Evolutionary conservation across 2,797 vertebrate species (phyloP).

Genomic region (Chelonia mydas): DNA sequence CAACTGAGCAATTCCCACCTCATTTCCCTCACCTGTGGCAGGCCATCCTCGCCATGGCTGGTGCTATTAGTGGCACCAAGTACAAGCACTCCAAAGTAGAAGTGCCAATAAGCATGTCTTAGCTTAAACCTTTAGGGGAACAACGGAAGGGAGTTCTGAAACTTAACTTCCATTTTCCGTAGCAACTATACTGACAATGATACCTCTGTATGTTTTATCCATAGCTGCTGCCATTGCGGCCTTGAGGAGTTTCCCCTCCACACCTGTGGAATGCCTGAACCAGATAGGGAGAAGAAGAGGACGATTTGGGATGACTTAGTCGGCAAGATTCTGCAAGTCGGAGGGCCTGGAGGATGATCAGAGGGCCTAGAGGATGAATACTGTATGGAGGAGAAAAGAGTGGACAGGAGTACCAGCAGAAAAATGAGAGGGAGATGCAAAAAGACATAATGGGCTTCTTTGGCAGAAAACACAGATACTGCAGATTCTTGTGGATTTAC

Average conservation of each 20-base stretch:
- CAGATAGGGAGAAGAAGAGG: background rate
- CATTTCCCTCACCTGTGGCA: too few relatives aligned
- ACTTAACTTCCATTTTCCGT: background rate
- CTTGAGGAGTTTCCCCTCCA: background rate
- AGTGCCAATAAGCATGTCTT: background rate
- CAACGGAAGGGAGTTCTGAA: background rate
- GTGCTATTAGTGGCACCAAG: too few relatives aligned
- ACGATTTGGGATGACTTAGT: background rate
- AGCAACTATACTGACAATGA: background rate
- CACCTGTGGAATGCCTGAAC: background rate
- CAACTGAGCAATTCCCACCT: too few relatives aligned
- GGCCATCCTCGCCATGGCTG: too few relatives aligned
- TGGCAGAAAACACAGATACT: background rate
- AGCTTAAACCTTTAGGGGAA: background rate
- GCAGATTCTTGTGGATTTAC: background rate
- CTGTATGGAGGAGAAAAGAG: background rate
- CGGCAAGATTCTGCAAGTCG: background rate
- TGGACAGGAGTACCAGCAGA: background rate
- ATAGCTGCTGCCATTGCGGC: too few relatives aligned
- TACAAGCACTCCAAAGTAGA: background rate
- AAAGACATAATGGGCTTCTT: background rate
- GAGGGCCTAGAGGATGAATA: too few relatives aligned
- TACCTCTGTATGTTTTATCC: background rate
- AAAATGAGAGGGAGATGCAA: background rate
- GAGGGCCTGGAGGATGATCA: too few relatives aligned